Evolutionary conservation across 2,888 invertebrate genomes (phyloP), one percentile per base, ranked within the genome.

Genomic region (Subacronicta megacephala): DNA sequence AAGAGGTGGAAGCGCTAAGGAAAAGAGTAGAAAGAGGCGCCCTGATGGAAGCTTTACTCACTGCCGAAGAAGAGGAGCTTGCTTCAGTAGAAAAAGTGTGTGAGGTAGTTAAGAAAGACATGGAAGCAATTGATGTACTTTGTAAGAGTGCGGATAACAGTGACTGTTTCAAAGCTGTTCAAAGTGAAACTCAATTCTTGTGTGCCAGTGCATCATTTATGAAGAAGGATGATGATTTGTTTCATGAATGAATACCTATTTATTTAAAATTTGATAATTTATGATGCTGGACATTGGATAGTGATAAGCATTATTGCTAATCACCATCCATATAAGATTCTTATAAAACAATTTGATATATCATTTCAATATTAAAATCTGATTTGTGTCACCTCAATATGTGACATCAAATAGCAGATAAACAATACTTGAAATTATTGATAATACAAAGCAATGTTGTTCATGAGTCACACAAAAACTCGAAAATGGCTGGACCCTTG

Each of bases 101-200:
- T 82, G 91, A 92, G 77, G 79, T 82, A 26, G 91, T 91, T 0
- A 90, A 89, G 43, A 92, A 89, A 53, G 90, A 93, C 50, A 91
- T 93, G 89, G 89, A 92, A 67, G 77, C 84, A 1, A 64, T 92
- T 31, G 91, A 93, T 75, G 62, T 87, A 51, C 60, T 92, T 5
- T 78, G 80, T 15, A 91, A 89, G 46, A 85, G 75, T 53, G 72
- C 78, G 42, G 85, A 86, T 7, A 76, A 64, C 44, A 78, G 69
- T 64, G 75, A 85, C 9, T 64, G 49, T 61, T 63, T 89, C 15
- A 89, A 87, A 68, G 44, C 73, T 1, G 77, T 90, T 3, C 80
- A 85, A 52, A 82, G 59, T 75, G 85, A 90, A 49, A 81, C 89
- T 2, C 79, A 87, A 53, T 85, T 90, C 41, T 76, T 93, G 50